A percentile compares a stretch with the other conserved stretches of the same genome.
phyloP scores from a whole-genome alignment of 2,113 vertebrate genomes.

The Cynoglossus semilaevis region DNA sequence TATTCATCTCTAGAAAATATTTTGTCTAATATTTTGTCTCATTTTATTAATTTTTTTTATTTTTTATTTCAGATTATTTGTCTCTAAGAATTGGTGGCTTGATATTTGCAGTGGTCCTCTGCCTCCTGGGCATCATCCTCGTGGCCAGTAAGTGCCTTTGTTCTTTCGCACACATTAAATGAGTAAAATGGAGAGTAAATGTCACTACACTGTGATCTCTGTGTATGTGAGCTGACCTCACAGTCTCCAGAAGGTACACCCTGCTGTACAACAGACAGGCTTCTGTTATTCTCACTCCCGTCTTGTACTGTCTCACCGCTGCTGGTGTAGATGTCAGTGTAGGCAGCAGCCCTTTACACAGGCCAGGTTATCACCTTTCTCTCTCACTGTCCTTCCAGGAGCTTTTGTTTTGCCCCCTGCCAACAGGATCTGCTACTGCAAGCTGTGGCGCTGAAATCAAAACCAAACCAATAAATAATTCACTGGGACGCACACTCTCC shows the following conservation, averaged over 20 bases:
- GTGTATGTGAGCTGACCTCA: constrained; percentile 5
- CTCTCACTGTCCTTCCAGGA: constrained; percentile 9
- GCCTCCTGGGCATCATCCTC: constrained; percentile 84
- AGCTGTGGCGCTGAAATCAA: constrained; percentile 43
- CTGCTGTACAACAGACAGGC: constrained; percentile 15
- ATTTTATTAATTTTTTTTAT: background rate
- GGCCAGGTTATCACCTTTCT: constrained; percentile 2
- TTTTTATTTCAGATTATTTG: constrained; percentile 80
- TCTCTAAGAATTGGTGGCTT: constrained; percentile 86
- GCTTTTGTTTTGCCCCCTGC: constrained; percentile 17
- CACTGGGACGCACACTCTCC: constrained; percentile 9
- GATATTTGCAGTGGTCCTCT: constrained; percentile 85
- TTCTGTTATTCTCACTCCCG: constrained; percentile 4
- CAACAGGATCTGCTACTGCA: constrained; percentile 30
- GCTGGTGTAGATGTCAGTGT: no score
- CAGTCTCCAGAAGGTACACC: background rate
- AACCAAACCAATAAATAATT: constrained; percentile 54
- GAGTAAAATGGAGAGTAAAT: background rate
- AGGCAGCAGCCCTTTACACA: constrained; percentile 21
- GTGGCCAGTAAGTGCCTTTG: constrained; percentile 82
- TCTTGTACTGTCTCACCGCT: constrained; percentile 11
- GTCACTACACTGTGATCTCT: constrained; percentile 11
- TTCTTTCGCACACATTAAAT: background rate
- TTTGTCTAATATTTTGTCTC: background rate
- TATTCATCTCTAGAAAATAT: background rate